Base-by-base conservation (phyloP, 2,797 vertebrate species). In the Euthynnus affinis region DNA sequence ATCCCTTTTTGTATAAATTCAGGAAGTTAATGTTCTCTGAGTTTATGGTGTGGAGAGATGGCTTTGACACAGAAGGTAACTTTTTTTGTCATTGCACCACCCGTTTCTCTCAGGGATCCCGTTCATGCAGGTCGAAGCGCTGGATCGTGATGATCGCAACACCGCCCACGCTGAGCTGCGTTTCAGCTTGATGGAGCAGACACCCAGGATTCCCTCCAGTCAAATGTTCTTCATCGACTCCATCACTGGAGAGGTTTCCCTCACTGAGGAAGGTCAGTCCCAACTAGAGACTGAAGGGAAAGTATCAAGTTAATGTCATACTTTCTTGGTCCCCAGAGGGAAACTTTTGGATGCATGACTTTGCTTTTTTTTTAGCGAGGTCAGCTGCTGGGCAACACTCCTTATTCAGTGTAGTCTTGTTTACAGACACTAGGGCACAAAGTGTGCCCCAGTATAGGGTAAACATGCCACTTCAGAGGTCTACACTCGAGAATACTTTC, bases 61-160 rank as follows among this genome's bases (percentile, higher is more conserved):
- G 42, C 44, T 59, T 12, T 23, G 1, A 55, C 25, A 32, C 17
- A 53, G 27, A 49, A 1, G 22, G 20, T 9, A 9, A 65, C 20
- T 27, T 76, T 22, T 22, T 68, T 22, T 81, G 51, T 60, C 57
- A 56, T 8, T 49, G 51, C 20, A 6, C 59, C 48, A 4, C 44
- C 13, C 55, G 13, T 74, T 48, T 84, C 60, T 60, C 34, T 84
- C 78, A 96, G 94, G 93, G n/a, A 90, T 94, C 59, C 91, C 96
- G 5, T 97, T 96, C 87, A 93, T 96, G 94, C 96, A 94, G 86
- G 94, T 96, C 68, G 92, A 91, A 56, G 95, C 95, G 4, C 88
- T 91, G 22, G 97, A 94, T 76, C 88, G 75, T 0, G 94, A 96
- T 18, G 94, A 96, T 61, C 91, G 94, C 44, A 94, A 92, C 82